phyloP scores from a whole-genome alignment of 1,140 invertebrate species.

The Magallana angulata region DNA sequence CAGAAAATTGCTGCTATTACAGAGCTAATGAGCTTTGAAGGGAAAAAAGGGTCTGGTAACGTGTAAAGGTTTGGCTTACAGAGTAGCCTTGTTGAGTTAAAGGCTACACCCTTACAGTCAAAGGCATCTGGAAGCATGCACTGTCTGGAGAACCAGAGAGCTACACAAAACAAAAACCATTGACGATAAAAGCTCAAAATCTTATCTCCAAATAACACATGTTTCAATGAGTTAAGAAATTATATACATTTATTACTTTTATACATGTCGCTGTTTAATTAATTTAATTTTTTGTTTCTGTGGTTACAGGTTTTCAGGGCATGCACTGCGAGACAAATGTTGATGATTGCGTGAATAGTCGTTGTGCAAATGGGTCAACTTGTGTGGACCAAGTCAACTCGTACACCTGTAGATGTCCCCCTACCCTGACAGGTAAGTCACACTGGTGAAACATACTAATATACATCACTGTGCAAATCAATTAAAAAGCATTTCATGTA shows the following conservation, averaged over 20 bases:
- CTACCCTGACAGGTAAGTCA: conserved; percentile 69
- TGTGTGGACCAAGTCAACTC: conserved; percentile 71
- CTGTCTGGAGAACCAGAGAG: background rate
- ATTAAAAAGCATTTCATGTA: background rate
- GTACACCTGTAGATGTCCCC: conserved; percentile 73
- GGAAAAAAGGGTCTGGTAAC: background rate
- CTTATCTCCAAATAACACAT: no score
- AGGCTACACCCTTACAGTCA: background rate
- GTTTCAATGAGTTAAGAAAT: no score
- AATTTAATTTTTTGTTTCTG: background rate
- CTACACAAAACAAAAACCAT: no score
- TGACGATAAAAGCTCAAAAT: no score
- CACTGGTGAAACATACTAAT: background rate
- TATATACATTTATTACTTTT: no score
- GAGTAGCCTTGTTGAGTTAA: conserved; percentile 13
- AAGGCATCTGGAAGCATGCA: background rate
- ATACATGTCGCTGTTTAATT: no score
- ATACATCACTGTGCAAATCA: background rate
- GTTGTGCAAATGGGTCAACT: conserved; percentile 71
- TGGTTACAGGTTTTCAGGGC: conserved; percentile 68
- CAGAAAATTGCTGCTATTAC: background rate
- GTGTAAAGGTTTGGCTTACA: background rate
- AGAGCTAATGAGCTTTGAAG: conserved; percentile 12
- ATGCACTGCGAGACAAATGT: conserved; percentile 67
- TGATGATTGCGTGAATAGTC: conserved; percentile 81